phyloP scores from a whole-genome alignment of 1,140 invertebrate species.

The Bombus confusus region DNA sequence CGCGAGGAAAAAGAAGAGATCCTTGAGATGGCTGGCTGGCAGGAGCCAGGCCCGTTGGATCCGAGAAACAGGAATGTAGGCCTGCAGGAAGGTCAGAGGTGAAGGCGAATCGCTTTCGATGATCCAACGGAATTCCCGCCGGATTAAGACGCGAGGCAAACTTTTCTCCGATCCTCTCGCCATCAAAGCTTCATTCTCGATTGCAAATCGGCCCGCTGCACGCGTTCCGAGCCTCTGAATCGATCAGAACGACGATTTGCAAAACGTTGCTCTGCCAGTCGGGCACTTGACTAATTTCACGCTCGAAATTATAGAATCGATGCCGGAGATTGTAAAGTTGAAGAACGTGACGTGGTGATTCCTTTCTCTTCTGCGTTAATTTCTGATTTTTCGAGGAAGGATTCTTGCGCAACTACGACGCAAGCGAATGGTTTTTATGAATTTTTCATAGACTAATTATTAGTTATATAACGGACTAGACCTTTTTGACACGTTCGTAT shows the following conservation, averaged over 20 bases:
- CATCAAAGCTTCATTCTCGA: not conserved
- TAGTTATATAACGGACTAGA: too few species aligned
- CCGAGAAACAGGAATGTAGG: constrained; percentile 38
- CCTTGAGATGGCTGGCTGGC: constrained; percentile 13
- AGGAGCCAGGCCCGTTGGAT: not conserved
- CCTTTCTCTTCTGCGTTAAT: too few species aligned
- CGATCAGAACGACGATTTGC: not conserved
- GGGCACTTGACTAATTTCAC: not conserved
- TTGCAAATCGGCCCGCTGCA: not conserved
- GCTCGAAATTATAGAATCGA: not conserved
- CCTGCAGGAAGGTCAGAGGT: constrained; percentile 43
- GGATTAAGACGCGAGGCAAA: constrained; percentile 34
- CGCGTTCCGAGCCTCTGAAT: not conserved
- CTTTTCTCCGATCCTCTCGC: not conserved
- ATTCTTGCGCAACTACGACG: too few species aligned
- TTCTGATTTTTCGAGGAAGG: too few species aligned
- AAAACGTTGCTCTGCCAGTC: too few species aligned
- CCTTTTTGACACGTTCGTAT: too few species aligned
- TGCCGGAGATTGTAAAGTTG: too few species aligned
- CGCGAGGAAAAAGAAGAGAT: constrained; percentile 27
- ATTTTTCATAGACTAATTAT: too few species aligned
- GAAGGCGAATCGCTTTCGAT: constrained; percentile 49
- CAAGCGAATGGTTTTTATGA: too few species aligned
- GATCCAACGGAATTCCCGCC: constrained; percentile 19
- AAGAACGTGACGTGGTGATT: too few species aligned